Base-by-base conservation (phyloP, 2,113 vertebrate species). In the Collichthys lucidus region DNA sequence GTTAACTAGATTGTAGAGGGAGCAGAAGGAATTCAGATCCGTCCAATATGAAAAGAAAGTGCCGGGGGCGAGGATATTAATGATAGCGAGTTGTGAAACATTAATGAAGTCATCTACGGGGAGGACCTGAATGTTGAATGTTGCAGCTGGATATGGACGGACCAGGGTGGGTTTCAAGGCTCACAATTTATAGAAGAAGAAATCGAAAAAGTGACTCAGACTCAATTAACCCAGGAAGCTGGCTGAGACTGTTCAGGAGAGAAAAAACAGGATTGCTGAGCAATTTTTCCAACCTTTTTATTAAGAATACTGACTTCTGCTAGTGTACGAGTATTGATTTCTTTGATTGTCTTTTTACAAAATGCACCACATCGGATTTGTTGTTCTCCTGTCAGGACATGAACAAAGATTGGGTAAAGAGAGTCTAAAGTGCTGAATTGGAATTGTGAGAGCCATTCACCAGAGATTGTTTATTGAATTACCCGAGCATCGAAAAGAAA, bases 71-170 rank as follows among this genome's bases (percentile, higher is more conserved):
- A 53, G 60, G 29, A 55, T 78, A 14, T 72, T 75, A 75, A 70
- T 83, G 80, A 87, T 63, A n/a, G 17, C 1, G 20, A 77, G 59
- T 24, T 72, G 63, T 85, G 42, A 85, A 78, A 85, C 85, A 67
- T 80, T 83, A 63, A 87, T 85, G 68, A 80, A 80, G 55, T 85
- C 52, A 20, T 49, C n/a, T 63, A 56, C 44, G 53, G 72, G 72
- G 29, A 68, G 22, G 62, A 55, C 22, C 66, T 67, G 35, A 79
- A 74, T 77, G 65, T 68, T 59, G 47, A 70, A 78, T 68, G 74
- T 35, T 79, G 52, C 46, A n/a, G 66, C 29, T 62, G 49, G 44
- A 60, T 73, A 82, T 50, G 49, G 56, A 40, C n/a, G 52, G n/a
- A 75, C 16, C 15, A 2, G 14, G 3, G 15, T 16, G 46, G 35